These are phyloP conservation scores for Listronotus oregonensis DNA, from an alignment of 1,140 invertebrate genomes.

Conservation along the genomic window DNA sequence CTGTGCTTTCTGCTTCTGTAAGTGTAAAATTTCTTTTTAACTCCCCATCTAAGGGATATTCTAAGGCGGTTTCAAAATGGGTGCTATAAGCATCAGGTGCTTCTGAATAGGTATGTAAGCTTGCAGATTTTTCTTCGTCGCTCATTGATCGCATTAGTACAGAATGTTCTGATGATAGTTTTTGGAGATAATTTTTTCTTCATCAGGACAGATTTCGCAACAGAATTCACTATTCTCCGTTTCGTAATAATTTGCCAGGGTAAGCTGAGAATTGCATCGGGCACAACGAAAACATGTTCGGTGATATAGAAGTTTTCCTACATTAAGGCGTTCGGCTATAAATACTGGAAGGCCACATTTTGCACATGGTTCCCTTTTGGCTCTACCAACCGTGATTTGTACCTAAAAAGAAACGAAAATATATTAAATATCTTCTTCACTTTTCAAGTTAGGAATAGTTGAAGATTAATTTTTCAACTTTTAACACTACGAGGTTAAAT, in stretches of 20 bases:
- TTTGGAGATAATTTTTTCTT: constrained; percentile 61
- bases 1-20: constrained; percentile 30
- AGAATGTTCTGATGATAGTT: constrained; percentile 30
- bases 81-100: constrained; percentile 47
- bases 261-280: constrained; percentile 76
- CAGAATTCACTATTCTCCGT: constrained; percentile 75
- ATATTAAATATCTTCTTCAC: too few relatives aligned
- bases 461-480: constrained; percentile 1
- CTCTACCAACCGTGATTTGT: constrained; percentile 43
- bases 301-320: constrained; percentile 83
- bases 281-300: constrained; percentile 87
- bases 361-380: constrained; percentile 74
- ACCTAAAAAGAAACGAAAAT: constrained; percentile 37
- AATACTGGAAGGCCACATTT: constrained; percentile 86
- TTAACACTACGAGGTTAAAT: not conserved
- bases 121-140: constrained; percentile 62
- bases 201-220: constrained; percentile 87
- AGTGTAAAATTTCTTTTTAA: constrained; percentile 34
- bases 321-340: constrained; percentile 84
- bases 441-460: too few relatives aligned
- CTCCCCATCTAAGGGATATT: constrained; percentile 37
- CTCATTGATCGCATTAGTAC: constrained; percentile 55
- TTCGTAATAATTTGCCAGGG: constrained; percentile 78
- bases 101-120: constrained; percentile 44
- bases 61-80: constrained; percentile 48